A percentile compares a stretch with the other conserved stretches of the same genome.
These are phyloP conservation scores for Lycaon pictus DNA, from an alignment of 2,113 vertebrate species.

Conservation along the genomic window DNA sequence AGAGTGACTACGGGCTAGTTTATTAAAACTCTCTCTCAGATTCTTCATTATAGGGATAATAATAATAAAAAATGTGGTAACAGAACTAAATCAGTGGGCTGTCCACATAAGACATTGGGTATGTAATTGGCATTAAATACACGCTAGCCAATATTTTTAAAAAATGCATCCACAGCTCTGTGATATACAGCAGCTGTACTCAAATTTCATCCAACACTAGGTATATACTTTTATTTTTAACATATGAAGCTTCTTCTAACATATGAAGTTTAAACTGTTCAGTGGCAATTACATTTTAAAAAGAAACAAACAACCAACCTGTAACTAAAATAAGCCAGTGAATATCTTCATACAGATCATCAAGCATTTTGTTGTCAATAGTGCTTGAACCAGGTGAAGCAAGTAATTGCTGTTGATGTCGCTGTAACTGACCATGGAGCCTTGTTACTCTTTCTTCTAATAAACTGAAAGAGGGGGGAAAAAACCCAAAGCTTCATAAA, in stretches of 20 bases:
- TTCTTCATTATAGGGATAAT: not conserved
- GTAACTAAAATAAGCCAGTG: slow-evolving; percentile 99
- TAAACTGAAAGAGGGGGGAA: slow-evolving; percentile 88
- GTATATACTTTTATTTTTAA: not conserved
- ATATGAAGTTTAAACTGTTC: not conserved
- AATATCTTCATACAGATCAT: slow-evolving; percentile 99
- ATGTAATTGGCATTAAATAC: not conserved
- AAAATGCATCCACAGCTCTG: not conserved
- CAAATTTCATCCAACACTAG: not conserved
- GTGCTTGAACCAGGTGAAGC: slow-evolving; percentile 91
- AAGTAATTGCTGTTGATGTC: slow-evolving; percentile 97
- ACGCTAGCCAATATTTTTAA: not conserved
- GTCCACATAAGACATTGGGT: not conserved
- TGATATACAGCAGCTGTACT: not conserved
- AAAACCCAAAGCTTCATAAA: slow-evolving; percentile 51
- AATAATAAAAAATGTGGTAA: not conserved
- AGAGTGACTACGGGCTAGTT: not conserved
- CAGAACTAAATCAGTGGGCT: not conserved
- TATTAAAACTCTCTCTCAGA: not conserved
- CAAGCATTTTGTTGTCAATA: slow-evolving; percentile 94
- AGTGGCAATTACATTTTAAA: not conserved
- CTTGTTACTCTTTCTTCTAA: slow-evolving; percentile 97
- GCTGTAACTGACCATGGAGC: slow-evolving; percentile 96
- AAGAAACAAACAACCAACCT: slow-evolving; percentile 89
- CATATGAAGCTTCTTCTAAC: not conserved